These are phyloP conservation scores for Denticeps clupeoides DNA, from an alignment of 2,797 vertebrate genomes.

Conservation along the genomic window DNA sequence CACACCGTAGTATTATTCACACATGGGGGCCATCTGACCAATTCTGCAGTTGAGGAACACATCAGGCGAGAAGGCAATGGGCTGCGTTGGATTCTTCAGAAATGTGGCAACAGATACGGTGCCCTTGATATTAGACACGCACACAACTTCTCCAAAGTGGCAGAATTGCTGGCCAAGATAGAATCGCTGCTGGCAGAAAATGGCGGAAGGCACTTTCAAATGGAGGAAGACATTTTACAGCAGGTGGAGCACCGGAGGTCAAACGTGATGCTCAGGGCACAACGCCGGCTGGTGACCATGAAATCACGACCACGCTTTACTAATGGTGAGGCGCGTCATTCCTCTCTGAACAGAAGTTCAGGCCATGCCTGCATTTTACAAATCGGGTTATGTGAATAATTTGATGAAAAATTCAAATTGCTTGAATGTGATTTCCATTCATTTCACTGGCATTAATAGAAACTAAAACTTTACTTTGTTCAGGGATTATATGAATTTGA, in stretches of 20 bases:
- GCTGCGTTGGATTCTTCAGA: conserved; percentile 39
- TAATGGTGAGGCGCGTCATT: conserved; percentile 6
- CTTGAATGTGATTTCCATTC: too few relatives aligned
- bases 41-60: conserved; percentile 5
- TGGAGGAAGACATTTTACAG: conserved; percentile 8
- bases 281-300: conserved; percentile 9
- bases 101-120: conserved; percentile 46
- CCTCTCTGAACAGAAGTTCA: not conserved
- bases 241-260: not conserved
- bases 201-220: conserved; percentile 1
- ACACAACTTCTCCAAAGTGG: conserved; percentile 42
- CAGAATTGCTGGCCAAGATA: conserved; percentile 48
- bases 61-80: conserved; percentile 43
- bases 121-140: conserved; percentile 42
- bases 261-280: conserved; percentile 7
- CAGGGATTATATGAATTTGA: too few relatives aligned
- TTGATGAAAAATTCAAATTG: too few relatives aligned
- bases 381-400: too few relatives aligned
- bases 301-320: not conserved
- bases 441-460: too few relatives aligned
- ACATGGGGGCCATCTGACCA: conserved; percentile 5
- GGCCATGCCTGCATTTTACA: not conserved
- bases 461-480: too few relatives aligned
- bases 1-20: conserved; percentile 17
- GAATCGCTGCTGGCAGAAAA: conserved; percentile 34